Conservation (phyloP, 2,888 invertebrate species). For the Antitype chi region DNA sequence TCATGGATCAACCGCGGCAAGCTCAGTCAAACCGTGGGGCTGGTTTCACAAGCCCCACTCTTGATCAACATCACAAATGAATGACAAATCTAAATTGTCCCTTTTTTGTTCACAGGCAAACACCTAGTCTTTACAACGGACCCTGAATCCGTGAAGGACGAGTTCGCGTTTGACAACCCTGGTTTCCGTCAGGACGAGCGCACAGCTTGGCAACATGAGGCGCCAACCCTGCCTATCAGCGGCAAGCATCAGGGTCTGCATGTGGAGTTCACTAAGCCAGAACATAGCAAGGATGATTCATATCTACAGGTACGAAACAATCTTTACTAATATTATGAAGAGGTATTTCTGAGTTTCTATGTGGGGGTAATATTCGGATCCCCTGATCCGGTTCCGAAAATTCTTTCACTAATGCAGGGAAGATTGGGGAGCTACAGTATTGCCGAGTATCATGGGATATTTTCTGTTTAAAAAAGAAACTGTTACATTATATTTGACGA, state of each 20-base stretch:
- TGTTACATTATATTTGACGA: no score
- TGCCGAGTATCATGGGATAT: no score
- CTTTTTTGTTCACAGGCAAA: constrained; percentile 90
- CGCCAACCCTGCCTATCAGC: constrained; percentile 84
- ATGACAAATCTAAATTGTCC: neutral
- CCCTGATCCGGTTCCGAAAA: no score
- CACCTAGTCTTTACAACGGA: constrained; percentile 94
- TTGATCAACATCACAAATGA: neutral
- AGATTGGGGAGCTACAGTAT: no score
- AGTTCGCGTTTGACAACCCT: constrained; percentile 95
- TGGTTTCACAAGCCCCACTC: neutral
- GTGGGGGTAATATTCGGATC: no score
- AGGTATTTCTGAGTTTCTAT: no score
- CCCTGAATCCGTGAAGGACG: constrained; percentile 94
- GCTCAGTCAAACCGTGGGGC: no score
- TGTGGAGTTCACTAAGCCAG: constrained; percentile 86
- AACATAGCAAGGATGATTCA: constrained; percentile 85
- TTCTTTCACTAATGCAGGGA: no score
- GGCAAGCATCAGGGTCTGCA: constrained; percentile 83
- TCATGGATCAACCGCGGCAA: no score
- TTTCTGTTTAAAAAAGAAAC: no score
- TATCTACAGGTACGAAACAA: constrained; percentile 79
- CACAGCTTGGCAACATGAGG: constrained; percentile 86
- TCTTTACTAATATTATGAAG: no score
- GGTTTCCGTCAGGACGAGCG: constrained; percentile 92